Conservation (phyloP, 1,140 invertebrate genomes). For the Drosophila grimshawi region DNA sequence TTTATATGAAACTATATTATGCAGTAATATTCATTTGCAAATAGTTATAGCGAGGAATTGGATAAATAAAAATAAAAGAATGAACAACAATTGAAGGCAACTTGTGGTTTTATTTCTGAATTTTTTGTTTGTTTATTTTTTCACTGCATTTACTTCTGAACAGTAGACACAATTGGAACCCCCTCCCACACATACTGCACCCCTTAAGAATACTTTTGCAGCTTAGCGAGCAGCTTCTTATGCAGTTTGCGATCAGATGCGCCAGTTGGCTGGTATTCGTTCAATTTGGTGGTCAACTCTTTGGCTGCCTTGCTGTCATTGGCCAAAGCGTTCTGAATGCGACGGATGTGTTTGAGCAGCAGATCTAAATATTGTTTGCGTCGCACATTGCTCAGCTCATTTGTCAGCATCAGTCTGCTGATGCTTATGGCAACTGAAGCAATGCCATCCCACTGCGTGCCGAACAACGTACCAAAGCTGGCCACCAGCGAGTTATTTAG, state of each 20-base stretch:
- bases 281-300: not conserved
- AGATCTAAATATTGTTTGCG: not conserved
- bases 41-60: no score
- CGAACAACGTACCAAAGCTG: slow-evolving; percentile 50
- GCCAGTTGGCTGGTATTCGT: not conserved
- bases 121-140: not conserved
- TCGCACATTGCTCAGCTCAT: not conserved
- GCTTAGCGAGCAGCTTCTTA: not conserved
- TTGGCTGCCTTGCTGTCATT: not conserved
- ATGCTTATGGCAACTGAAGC: not conserved
- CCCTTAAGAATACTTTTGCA: not conserved
- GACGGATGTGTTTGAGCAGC: not conserved
- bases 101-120: no score
- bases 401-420: not conserved
- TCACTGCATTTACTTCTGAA: not conserved
- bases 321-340: not conserved
- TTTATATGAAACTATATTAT: no score
- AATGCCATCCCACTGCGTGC: slow-evolving; percentile 41
- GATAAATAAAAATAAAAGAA: no score
- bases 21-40: no score
- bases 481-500: slow-evolving; percentile 29
- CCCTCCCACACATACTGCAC: no score
- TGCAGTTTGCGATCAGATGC: not conserved
- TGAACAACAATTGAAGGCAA: no score
- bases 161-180: not conserved